These are phyloP conservation scores for Bungarus multicinctus DNA, from an alignment of 2,113 vertebrate genomes.

Conservation along the genomic window DNA sequence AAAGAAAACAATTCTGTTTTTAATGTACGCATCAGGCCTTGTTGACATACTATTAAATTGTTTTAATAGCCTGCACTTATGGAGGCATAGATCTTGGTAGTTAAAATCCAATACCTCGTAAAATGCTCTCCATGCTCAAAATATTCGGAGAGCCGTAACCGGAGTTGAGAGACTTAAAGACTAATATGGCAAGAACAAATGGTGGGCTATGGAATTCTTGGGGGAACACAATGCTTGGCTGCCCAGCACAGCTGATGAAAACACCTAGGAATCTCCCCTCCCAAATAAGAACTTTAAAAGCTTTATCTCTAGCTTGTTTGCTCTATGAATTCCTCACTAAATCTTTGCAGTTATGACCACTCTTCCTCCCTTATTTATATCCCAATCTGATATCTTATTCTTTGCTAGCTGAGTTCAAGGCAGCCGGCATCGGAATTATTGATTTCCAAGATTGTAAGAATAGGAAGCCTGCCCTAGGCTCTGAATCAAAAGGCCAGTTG, in stretches of 20 bases:
- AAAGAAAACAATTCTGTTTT: constrained; percentile 60
- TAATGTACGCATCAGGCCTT: constrained; percentile 54
- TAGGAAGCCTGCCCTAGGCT: background rate
- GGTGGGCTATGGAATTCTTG: constrained; percentile 5
- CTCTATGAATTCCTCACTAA: background rate
- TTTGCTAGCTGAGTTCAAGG: background rate
- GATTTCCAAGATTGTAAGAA: background rate
- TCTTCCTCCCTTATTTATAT: background rate
- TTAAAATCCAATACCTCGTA: constrained; percentile 61
- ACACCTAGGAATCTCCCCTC: too few species aligned
- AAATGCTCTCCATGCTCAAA: constrained; percentile 59
- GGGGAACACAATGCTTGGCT: background rate
- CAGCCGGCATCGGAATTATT: background rate
- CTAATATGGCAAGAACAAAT: constrained; percentile 33
- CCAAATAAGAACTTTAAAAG: background rate
- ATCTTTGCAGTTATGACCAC: background rate
- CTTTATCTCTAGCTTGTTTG: background rate
- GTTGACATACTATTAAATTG: constrained; percentile 66
- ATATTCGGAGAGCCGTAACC: constrained; percentile 60
- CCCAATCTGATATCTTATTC: background rate
- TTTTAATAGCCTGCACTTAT: constrained; percentile 66
- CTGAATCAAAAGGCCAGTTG: background rate
- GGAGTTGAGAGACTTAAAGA: constrained; percentile 45
- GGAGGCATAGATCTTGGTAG: constrained; percentile 64
- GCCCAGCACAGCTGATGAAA: background rate